These are phyloP conservation scores for Beroe forskalii DNA, from an alignment of 37 sponge, comb jelly and placozoan genomes.

Conservation along the genomic window DNA sequence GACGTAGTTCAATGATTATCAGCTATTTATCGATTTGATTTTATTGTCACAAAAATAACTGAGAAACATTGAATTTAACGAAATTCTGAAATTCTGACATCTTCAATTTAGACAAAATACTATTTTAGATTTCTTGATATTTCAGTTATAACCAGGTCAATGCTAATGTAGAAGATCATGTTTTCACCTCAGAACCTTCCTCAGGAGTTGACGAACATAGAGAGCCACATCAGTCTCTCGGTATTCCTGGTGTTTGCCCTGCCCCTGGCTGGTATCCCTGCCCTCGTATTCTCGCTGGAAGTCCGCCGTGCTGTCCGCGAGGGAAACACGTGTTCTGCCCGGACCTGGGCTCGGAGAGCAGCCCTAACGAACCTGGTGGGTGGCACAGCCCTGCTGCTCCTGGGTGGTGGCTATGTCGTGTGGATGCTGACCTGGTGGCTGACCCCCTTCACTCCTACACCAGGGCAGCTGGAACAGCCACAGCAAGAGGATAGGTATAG, in stretches of 20 bases:
- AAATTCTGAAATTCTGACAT: too few relatives aligned
- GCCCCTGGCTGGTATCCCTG: constrained; percentile 14
- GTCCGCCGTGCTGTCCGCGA: background rate
- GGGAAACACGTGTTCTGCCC: background rate
- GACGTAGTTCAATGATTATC: too few relatives aligned
- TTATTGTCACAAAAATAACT: too few relatives aligned
- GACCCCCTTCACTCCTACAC: background rate
- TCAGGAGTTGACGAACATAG: background rate
- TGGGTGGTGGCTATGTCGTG: background rate
- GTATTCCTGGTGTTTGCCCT: background rate
- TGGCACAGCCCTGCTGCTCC: background rate
- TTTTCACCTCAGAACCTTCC: too few relatives aligned
- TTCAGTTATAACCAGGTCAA: too few relatives aligned
- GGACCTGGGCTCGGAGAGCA: background rate
- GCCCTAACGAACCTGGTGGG: background rate
- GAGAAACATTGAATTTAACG: too few relatives aligned
- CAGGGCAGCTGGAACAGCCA: background rate
- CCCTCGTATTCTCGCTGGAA: constrained; percentile 7
- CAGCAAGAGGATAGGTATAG: background rate
- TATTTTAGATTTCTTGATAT: too few relatives aligned
- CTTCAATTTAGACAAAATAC: too few relatives aligned
- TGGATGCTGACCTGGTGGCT: constrained; percentile 45
- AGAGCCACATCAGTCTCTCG: background rate
- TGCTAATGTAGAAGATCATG: too few relatives aligned
- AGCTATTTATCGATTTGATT: too few relatives aligned